Conservation (phyloP, 2,888 invertebrate genomes). For the Caenorhabditis imperialis region DNA sequence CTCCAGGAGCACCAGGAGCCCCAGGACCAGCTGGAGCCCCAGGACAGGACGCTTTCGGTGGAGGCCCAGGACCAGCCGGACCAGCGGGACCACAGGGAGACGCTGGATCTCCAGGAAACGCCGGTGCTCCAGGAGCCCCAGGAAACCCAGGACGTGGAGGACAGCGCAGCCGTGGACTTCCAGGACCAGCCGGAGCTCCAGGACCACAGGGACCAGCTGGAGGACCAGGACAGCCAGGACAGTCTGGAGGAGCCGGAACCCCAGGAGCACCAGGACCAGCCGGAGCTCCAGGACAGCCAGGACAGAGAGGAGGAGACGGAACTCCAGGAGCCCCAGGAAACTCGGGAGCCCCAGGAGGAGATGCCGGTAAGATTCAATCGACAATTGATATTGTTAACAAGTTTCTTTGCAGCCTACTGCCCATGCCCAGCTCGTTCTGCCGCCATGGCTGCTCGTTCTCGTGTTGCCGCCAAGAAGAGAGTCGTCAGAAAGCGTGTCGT, state of each 20-base stretch:
- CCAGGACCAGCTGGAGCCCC: slow-evolving; percentile 53
- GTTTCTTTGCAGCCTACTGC: slow-evolving; percentile 42
- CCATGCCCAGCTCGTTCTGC: slow-evolving; percentile 50
- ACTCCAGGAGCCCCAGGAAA: slow-evolving; percentile 48
- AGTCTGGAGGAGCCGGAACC: slow-evolving; percentile 5
- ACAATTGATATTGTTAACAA: not conserved
- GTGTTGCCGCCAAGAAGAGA: slow-evolving; percentile 1
- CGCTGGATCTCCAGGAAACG: slow-evolving; percentile 44
- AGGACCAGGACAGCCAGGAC: slow-evolving; percentile 18
- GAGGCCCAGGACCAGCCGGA: slow-evolving; percentile 26
- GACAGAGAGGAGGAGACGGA: slow-evolving; percentile 45
- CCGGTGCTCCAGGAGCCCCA: slow-evolving; percentile 42
- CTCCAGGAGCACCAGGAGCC: slow-evolving; percentile 51
- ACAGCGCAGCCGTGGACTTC: slow-evolving; percentile 43
- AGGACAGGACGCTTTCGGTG: slow-evolving; percentile 35
- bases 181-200: slow-evolving; percentile 40
- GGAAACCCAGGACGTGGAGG: slow-evolving; percentile 54
- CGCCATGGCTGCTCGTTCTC: slow-evolving; percentile 24
- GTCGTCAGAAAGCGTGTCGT: slow-evolving; percentile 4
- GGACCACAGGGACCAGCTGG: too few species aligned
- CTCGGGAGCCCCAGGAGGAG: slow-evolving; percentile 40
- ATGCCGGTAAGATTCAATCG: slow-evolving; percentile 19
- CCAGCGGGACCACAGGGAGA: slow-evolving; percentile 32
- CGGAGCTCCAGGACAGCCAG: slow-evolving; percentile 41
- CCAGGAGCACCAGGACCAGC: slow-evolving; percentile 48